Base-by-base conservation (phyloP, 2,797 vertebrate species). In the Odontamblyopus rebecca region DNA sequence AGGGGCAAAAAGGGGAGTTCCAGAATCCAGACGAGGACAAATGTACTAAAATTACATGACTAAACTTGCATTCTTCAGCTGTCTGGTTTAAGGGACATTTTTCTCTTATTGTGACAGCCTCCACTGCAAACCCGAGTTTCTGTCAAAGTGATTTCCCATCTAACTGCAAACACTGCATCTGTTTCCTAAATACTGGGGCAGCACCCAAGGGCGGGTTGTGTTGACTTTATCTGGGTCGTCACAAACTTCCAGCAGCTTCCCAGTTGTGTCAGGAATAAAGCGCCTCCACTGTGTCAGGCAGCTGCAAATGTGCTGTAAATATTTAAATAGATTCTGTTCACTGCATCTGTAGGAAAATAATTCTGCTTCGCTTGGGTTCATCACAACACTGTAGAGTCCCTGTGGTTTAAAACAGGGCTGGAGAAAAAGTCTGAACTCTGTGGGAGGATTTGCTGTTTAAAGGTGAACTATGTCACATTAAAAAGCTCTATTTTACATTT, bases 101-200 rank as follows among this genome's bases (percentile, higher is more conserved):
- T 26, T 26, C 3, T 26, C 54, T 5, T 1, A 23, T 2, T 12
- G n/a, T 56, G 23, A 57, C 11, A 57, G 54, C 19, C 27, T 9
- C 26, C 3, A 38, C 4, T 8, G 2, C 41, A 27, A 23, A 5
- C 18, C 6, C 27, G 13, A 48, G 41, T 3, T 48, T 15, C n/a
- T 50, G 63, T 65, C 41, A 65, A 11, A 50, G 9, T 2, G 12
- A 1, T 15, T 48, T 48, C 23, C 63, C 23, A 29, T 5, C 3
- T 6, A 26, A 13, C 18, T 32, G 15, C 50, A 50, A 44, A 27
- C 23, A 27, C 41, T 27, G 13, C 38, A 50, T 48, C 23, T 48
- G 13, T 65, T 48, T 48, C 23, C 15, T 65, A 50, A 50, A 65
- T 27, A 65, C 41, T 65, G 26, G 63, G 63, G 18, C 63, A 65